These are phyloP conservation scores for Genyomyrus donnyi DNA, from an alignment of 2,113 vertebrate species.

Conservation along the genomic window DNA sequence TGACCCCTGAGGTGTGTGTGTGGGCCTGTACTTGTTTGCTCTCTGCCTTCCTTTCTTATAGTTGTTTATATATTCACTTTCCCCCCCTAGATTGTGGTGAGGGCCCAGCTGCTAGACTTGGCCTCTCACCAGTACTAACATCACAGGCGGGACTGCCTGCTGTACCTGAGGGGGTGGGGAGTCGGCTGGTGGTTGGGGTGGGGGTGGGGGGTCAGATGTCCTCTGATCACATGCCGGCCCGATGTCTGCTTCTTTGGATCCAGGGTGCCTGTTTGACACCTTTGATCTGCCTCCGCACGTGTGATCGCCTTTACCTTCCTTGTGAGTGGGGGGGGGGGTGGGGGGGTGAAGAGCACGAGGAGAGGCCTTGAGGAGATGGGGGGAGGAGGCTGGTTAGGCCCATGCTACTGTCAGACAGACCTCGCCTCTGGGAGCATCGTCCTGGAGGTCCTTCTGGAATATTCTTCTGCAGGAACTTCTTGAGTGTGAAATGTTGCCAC, in stretches of 20 bases:
- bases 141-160: constrained; percentile 38
- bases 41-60: constrained; percentile 25
- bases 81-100: constrained; percentile 47
- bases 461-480: not conserved
- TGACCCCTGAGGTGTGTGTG: constrained; percentile 52
- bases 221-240: not conserved
- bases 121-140: constrained; percentile 58
- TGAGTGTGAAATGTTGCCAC: not conserved
- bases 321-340: not conserved
- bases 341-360: not conserved
- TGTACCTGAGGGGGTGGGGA: constrained; percentile 48
- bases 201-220: constrained; percentile 37
- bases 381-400: not conserved
- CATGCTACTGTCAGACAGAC: not conserved
- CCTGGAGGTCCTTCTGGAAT: not conserved
- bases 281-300: not conserved
- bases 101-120: constrained; percentile 62
- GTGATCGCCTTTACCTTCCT: not conserved
- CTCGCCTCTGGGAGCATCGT: not conserved
- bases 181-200: not conserved
- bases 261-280: not conserved
- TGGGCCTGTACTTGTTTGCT: constrained; percentile 39
- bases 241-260: not conserved
- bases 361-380: not conserved
- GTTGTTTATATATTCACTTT: not conserved